Evolutionary conservation across 2,888 invertebrate species (phyloP), one percentile per base, ranked within the genome.

Genomic region (Sarcophaga rosellei): DNA sequence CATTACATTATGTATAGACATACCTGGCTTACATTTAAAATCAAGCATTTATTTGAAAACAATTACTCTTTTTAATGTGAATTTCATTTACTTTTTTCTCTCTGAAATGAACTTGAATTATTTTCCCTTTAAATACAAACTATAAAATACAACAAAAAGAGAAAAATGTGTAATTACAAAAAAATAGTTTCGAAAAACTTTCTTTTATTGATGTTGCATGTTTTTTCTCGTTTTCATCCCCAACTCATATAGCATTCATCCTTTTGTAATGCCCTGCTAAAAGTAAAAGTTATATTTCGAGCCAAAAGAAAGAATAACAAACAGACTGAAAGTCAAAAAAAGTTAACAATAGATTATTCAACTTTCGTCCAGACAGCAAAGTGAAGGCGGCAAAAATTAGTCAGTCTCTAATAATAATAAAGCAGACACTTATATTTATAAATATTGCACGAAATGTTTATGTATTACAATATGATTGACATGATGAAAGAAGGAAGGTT

Each of bases 311-410:
- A 20, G 17, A 62, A 21, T 25, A 25, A 57, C 25, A 62, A 57
- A 70, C n/a, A 45, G 63, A 75, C 63, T 63, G 63, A 63, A 63
- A 53, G 59, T 23, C 53, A 23, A 25, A 57, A 69, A 65, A 81
- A 74, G 59, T 75, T 81, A 75, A 84, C 86, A 84, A 86, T 84
- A 84, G 84, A 66, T 74, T 86, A 57, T 75, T 47, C 57, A 78
- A 78, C 57, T 81, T 69, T 78, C 57, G 69, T 84, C 83, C 86
- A 86, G 86, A 86, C 86, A 84, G 74, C 17, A 66, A 74, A 73
- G 35, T 73, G n/a, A 15, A 63, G 53, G 20, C 44, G 65, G 63
- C 6, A 47, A 69, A 47, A 72, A 35, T 35, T 35, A 35, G 35
- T 25, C 62, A 25, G 25, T 35, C 62, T 61, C 44, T 73, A 63